Evolutionary conservation across 1,140 invertebrate species (phyloP).

Genomic region (Teleopsis dalmanni): DNA sequence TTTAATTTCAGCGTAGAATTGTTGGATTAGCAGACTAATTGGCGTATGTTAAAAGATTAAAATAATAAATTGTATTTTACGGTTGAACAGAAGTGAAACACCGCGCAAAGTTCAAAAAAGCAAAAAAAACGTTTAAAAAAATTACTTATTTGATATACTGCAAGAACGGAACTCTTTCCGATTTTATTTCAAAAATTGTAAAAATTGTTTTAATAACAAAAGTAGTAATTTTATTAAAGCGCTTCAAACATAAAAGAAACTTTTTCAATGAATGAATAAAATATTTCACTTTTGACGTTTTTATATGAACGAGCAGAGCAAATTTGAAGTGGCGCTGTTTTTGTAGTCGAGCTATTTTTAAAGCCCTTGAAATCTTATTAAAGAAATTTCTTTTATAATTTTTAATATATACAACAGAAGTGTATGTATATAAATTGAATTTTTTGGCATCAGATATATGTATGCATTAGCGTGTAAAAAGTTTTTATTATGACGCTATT

Average conservation of each 20-base stretch:
- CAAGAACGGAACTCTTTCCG: too few species aligned
- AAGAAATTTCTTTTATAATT: too few species aligned
- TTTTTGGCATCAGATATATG: too few species aligned
- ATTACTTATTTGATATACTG: too few species aligned
- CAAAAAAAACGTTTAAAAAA: not conserved
- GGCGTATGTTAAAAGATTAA: conserved; percentile 3
- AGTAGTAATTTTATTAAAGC: not conserved
- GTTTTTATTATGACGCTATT: too few species aligned
- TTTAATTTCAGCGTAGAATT: too few species aligned
- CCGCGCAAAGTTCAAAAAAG: not conserved
- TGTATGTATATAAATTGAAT: too few species aligned
- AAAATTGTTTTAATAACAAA: not conserved
- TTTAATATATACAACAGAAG: too few species aligned
- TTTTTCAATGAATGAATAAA: too few species aligned
- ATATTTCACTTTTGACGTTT: not conserved
- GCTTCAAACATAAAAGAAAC: not conserved
- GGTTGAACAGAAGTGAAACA: not conserved
- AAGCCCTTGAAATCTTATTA: conserved; percentile 10
- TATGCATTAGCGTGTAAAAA: too few species aligned
- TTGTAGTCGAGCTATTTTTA: conserved; percentile 4
- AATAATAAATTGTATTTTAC: not conserved
- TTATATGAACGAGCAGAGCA: too few species aligned
- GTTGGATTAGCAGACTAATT: conserved; percentile 4
- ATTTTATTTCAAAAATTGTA: not conserved
- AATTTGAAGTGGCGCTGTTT: too few species aligned